Conservation (phyloP, 2,797 vertebrate genomes). For the Trichosurus vulpecula region DNA sequence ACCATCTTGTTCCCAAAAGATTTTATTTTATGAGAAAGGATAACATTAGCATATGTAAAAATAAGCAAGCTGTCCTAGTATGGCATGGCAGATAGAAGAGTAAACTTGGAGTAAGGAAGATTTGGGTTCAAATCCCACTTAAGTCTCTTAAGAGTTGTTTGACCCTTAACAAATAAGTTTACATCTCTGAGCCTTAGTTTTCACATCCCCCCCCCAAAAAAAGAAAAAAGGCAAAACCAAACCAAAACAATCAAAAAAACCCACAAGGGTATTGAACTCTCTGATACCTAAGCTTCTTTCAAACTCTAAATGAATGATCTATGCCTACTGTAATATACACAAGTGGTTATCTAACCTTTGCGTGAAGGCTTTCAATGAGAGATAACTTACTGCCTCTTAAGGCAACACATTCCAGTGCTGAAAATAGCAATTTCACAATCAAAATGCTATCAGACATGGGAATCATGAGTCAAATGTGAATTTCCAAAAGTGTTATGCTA, state of each 20-base stretch:
- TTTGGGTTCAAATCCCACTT: not conserved
- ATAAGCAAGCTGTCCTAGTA: not conserved
- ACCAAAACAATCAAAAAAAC: not conserved
- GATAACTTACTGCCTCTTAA: not conserved
- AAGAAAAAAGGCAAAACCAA: not conserved
- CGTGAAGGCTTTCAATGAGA: not conserved
- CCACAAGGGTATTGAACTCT: not conserved
- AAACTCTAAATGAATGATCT: not conserved
- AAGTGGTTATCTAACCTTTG: not conserved
- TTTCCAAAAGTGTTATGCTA: not conserved
- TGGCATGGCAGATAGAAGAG: not conserved
- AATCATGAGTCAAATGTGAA: not conserved
- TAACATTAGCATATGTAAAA: rapidly evolving
- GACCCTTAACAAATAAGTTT: not conserved
- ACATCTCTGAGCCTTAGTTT: not conserved
- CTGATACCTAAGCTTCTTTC: not conserved
- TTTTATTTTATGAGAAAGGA: not conserved
- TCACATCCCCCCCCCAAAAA: not conserved
- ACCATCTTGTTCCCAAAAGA: not conserved
- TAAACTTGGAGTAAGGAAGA: not conserved
- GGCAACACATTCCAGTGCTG: not conserved
- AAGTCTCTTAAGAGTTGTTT: not conserved
- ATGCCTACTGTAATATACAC: not conserved
- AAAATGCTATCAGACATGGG: not conserved
- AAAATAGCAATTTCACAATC: not conserved